These are phyloP conservation scores for Myrmecobius fasciatus DNA, from an alignment of 2,113 vertebrate species.

Conservation along the genomic window DNA sequence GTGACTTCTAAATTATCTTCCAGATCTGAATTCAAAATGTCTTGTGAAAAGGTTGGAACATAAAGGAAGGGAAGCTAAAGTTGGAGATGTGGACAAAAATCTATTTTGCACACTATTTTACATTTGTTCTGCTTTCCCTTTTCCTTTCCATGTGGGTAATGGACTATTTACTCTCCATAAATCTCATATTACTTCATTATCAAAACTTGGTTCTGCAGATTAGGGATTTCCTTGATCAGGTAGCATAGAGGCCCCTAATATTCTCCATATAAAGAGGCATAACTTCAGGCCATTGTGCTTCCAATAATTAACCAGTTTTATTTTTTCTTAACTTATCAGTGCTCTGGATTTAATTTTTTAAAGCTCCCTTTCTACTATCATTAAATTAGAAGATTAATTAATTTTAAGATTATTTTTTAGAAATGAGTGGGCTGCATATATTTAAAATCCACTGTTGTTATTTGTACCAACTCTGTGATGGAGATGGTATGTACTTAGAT, in stretches of 20 bases:
- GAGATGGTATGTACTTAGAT: slow-evolving; percentile 65
- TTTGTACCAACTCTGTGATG: slow-evolving; percentile 58
- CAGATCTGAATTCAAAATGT: background rate
- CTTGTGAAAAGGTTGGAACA: background rate
- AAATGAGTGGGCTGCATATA: background rate
- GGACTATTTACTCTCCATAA: background rate
- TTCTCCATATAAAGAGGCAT: slow-evolving; percentile 28
- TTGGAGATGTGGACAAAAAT: background rate
- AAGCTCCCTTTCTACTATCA: slow-evolving; percentile 21
- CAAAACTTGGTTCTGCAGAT: background rate
- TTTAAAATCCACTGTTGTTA: slow-evolving; percentile 65
- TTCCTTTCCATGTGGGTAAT: background rate
- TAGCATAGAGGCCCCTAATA: background rate
- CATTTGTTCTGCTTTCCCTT: background rate
- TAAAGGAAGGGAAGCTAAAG: background rate
- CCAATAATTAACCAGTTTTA: background rate
- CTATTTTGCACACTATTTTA: background rate
- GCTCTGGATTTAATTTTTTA: background rate
- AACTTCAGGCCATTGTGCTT: background rate
- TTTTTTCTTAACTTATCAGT: background rate
- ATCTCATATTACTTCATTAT: background rate
- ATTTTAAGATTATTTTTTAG: slow-evolving; percentile 41
- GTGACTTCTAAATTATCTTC: background rate
- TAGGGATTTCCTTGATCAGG: background rate
- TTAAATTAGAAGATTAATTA: slow-evolving; percentile 50